Conservation (phyloP, 2,888 invertebrate species). For the Tillus elongatus region DNA sequence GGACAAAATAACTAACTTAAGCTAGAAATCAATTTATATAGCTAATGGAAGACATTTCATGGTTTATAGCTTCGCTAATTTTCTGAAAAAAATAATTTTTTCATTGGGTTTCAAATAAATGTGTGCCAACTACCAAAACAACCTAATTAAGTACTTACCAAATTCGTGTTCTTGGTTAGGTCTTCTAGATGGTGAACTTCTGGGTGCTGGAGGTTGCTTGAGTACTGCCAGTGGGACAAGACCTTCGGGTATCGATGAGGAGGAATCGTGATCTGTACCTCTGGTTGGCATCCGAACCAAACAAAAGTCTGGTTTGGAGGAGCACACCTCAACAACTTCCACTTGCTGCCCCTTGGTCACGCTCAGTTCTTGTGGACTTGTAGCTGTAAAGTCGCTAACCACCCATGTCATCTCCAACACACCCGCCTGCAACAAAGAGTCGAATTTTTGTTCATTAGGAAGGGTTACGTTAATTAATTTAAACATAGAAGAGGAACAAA, state of each 20-base stretch:
- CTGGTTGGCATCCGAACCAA: slow-evolving; percentile 55
- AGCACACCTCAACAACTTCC: slow-evolving; percentile 75
- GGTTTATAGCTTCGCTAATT: too few species aligned
- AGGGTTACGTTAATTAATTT: too few species aligned
- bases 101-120: too few species aligned
- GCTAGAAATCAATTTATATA: too few species aligned
- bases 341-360: slow-evolving; percentile 90
- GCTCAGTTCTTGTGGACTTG: slow-evolving; percentile 68
- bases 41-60: too few species aligned
- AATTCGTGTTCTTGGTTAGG: too few species aligned
- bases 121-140: too few species aligned
- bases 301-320: slow-evolving; percentile 60
- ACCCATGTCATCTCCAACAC: slow-evolving; percentile 87
- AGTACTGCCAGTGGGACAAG: slow-evolving; percentile 72
- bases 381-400: slow-evolving; percentile 75
- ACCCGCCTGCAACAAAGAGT: slow-evolving; percentile 53
- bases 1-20: too few species aligned
- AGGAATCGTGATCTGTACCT: slow-evolving; percentile 40
- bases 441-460: too few species aligned
- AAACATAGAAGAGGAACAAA: too few species aligned
- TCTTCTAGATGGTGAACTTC: slow-evolving; percentile 50
- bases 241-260: slow-evolving; percentile 60
- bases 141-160: too few species aligned
- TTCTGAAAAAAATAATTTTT: too few species aligned
- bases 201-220: slow-evolving; percentile 60